Conservation (phyloP, 2,797 vertebrate species). For the Psittacula derbiana region DNA sequence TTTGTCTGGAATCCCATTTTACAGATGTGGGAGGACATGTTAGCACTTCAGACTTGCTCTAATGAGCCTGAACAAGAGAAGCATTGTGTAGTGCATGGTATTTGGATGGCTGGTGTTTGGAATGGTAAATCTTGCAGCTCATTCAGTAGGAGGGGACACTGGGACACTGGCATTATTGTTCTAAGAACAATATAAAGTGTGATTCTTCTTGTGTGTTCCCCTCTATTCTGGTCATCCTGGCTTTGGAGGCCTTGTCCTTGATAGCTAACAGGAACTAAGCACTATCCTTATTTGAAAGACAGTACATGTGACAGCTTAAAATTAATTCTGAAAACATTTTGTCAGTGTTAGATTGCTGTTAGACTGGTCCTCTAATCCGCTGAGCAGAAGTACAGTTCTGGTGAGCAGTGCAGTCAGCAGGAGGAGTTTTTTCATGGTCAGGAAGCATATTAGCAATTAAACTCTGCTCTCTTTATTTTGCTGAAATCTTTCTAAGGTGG, state of each 20-base stretch:
- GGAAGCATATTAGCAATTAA: background rate
- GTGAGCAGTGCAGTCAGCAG: background rate
- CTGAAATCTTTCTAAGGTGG: background rate
- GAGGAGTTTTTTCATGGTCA: background rate
- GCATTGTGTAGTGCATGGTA: background rate
- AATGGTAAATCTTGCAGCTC: background rate
- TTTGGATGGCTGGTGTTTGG: background rate
- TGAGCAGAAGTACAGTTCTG: background rate
- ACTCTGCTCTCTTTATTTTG: background rate
- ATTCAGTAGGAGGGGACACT: background rate
- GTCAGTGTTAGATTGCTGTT: background rate
- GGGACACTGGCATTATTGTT: background rate
- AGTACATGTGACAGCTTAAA: background rate
- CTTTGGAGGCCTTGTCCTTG: background rate
- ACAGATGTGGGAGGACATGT: rapidly evolving
- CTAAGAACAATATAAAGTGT: background rate
- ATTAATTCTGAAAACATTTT: background rate
- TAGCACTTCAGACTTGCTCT: background rate
- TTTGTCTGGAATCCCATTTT: background rate
- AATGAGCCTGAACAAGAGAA: background rate
- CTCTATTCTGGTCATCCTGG: background rate
- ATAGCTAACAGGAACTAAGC: background rate
- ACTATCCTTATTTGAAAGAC: background rate
- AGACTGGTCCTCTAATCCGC: background rate
- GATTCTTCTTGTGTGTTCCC: background rate